Evolutionary conservation across 2,888 invertebrate genomes (phyloP), one percentile per base, ranked within the genome.

Genomic region (Helobdella robusta): DNA sequence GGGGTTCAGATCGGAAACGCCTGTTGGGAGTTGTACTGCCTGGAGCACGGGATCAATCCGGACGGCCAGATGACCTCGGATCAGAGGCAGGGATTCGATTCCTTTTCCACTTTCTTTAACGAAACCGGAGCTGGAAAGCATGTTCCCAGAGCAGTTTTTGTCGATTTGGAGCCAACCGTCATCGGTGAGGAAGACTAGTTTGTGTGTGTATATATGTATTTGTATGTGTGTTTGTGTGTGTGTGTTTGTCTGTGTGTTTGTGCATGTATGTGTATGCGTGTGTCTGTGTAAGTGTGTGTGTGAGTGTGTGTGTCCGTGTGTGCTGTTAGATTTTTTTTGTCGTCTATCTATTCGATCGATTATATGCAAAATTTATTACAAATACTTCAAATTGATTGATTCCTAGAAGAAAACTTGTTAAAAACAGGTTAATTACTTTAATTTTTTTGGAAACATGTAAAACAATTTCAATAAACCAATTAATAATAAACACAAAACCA

Each of bases 111-210:
- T 32, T 83, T 83, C 75, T 83, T 83, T 76, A 79, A 80, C 70
- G 93, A 94, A 82, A 94, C 93, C 66, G 91, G 91, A 65, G 88
- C 91, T 52, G 94, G 94, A 76, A 94, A 94, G 78, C 93, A 94
- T 78, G 93, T 94, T 18, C 93, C 93, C 59, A 84, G 93, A 73
- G 77, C 76, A 89, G 91, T 69, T 18, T 66, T 66, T 32, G 66
- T 68, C 25, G 68, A 68, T 56, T 66, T 68, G 5, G 68, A 68
- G 54, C 68, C 68, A 2, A 68, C 68, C 20, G 68, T 68, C 11
- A 64, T 68, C 23, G 68, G 68, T 68, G 32, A 64, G 65, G 15
- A 2, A 20, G 36, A n/a, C n/a, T n/a, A n/a, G n/a, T n/a, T n/a
- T n/a, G n/a, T n/a, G n/a, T n/a, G n/a, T n/a, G n/a, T n/a, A n/a